phyloP scores from a whole-genome alignment of 2,888 invertebrate species.

The Euplagia quadripunctaria region DNA sequence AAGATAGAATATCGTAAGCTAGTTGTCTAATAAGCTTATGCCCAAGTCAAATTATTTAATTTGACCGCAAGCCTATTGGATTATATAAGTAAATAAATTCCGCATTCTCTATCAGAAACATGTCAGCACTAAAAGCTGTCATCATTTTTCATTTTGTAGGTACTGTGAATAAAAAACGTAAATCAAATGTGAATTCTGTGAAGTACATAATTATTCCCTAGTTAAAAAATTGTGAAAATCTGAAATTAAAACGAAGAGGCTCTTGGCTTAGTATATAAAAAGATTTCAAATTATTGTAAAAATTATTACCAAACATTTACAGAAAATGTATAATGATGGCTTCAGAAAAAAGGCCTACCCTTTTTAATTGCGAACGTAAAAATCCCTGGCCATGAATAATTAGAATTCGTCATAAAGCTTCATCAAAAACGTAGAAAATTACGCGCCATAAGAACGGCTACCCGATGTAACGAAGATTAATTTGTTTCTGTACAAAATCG shows the following conservation, averaged over 20 bases:
- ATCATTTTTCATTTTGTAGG: background rate
- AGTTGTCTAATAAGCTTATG: no score
- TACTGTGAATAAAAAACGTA: background rate
- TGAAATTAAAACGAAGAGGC: background rate
- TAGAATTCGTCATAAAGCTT: conserved; percentile 29
- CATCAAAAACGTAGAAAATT: conserved; percentile 32
- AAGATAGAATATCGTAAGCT: no score
- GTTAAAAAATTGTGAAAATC: conserved; percentile 1
- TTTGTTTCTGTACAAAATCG: conserved; percentile 63
- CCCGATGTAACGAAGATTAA: conserved; percentile 64
- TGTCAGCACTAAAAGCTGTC: background rate
- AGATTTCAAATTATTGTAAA: background rate
- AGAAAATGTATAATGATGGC: conserved; percentile 5
- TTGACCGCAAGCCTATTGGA: no score
- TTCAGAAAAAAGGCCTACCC: conserved; percentile 12
- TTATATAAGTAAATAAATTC: no score
- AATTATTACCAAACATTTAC: conserved; percentile 14
- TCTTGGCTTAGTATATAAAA: conserved; percentile 3
- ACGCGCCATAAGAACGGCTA: conserved; percentile 46
- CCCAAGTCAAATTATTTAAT: no score
- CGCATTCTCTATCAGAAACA: no score
- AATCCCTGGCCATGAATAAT: conserved; percentile 28
- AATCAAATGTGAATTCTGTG: background rate
- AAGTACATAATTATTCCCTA: background rate
- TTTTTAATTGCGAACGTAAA: conserved; percentile 20